Base-by-base conservation (phyloP, 2,888 invertebrate genomes). In the Eueremaeus valkanovi region DNA sequence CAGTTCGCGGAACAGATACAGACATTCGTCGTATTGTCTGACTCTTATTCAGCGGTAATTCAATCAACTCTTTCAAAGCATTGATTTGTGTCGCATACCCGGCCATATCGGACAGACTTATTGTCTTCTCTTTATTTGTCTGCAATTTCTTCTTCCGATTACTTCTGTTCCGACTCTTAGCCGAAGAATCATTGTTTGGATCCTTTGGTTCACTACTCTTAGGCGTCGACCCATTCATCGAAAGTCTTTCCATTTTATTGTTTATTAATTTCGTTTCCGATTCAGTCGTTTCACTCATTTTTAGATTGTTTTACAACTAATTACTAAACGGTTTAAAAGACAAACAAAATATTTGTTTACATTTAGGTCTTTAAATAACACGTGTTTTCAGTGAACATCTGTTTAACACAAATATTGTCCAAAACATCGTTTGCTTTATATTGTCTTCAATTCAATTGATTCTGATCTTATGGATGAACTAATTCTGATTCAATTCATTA, bases 61-160 rank as follows among this genome's bases (percentile, higher is more conserved):
- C 45, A 21, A 77, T 73, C 16, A 77, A 49, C 27, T 77, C 70
- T 73, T 61, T 72, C 16, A 75, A 36, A 27, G 13, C 29, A 29
- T 40, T 33, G 18, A 77, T 73, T 68, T 76, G 77, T 45, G 18
- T 51, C 24, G 31, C 55, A 61, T 76, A 75, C 33, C 75, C 77
- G 31, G 33, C 75, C 21, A 76, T 36, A 55, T 76, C 74, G 1
- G 74, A 33, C 66, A 36, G 36, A 8, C 31, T 0, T n/a, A 63
- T 63, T 16, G 33, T 31, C 18, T 36, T 63, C 5, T 63, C 63
- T 63, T 63, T 63, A 63, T 18, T 63, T 63, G 63, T 63, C 27
- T 63, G 63, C 18, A 33, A 16, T 63, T 63, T 63, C 33, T 63
- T 63, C 63, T 63, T 63, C 16, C 58, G 58, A 29, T 36, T 63